Base-by-base conservation (phyloP, 1,140 invertebrate genomes). In the Drosophila dunni region DNA sequence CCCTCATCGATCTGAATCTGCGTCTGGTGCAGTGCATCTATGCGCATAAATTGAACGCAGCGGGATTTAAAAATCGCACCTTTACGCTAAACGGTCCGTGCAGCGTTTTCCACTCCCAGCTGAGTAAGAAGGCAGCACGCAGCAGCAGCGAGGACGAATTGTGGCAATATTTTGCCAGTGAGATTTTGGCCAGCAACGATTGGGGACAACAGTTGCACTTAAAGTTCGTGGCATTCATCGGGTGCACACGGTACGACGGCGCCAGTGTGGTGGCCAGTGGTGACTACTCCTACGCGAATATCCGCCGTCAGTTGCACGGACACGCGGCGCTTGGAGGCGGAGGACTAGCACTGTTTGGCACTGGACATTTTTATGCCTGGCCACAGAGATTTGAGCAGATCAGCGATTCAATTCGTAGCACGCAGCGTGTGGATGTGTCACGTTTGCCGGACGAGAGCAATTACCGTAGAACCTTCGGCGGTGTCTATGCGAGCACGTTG, bases 361-460 rank as follows among this genome's bases (percentile, higher is more conserved):
- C 96, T 0, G 97, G 96, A 4, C 98, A 97, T 91, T 94, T 99
- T 40, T 97, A 98, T 91, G 96, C 97, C 1, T 99, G 98, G 98
- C 97, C 98, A 2, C 94, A 94, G 7, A 92, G 91, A 54, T 92
- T 98, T 50, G 93, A 95, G 11, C 94, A 98, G 71, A 94, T 98
- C 15, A 79, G 94, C 3, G 76, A 93, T 53, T 94, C 93, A 75
- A 95, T 95, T 81, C 77, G 93, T 66, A 94, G 95, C 69, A 84
- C 81, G 6, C 89, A 92, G 20, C 92, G 93, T 17, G 94, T 98
- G 17, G 96, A 98, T 90, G 94, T 94, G 1, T 93, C 93, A 50
- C 92, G 94, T 48, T 94, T 97, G 57, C 97, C 98, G 95, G 97
- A 98, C 93, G 97, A 98, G 82, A 98, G 97, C 92, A 96, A 96